Conservation (phyloP, 2,113 vertebrate species). For the Callionymus lyra region DNA sequence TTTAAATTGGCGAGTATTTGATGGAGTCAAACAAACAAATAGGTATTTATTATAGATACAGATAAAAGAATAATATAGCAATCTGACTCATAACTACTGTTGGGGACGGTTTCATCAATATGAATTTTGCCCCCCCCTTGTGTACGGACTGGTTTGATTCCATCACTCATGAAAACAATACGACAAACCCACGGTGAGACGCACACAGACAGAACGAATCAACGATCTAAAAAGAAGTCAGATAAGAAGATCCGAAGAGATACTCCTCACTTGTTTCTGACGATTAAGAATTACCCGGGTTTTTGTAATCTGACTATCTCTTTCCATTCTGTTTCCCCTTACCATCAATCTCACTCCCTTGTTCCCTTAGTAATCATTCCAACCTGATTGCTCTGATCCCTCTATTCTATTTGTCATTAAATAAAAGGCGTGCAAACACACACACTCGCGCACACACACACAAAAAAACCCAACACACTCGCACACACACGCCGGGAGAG, state of each 20-base stretch:
- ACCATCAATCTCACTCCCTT: slow-evolving; percentile 32
- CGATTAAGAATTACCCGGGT: slow-evolving; percentile 23
- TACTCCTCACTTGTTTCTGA: slow-evolving; percentile 7
- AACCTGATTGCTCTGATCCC: slow-evolving; percentile 58
- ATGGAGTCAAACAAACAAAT: not conserved
- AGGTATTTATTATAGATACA: slow-evolving; percentile 1
- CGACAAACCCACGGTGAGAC: not conserved
- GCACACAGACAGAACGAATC: slow-evolving; percentile 1
- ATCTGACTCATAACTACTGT: no score
- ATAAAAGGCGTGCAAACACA: slow-evolving; percentile 34
- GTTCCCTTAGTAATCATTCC: slow-evolving; percentile 61
- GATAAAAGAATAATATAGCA: no score
- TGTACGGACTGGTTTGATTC: no score
- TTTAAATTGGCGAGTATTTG: no score
- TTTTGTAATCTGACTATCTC: slow-evolving; percentile 75
- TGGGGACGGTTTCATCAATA: no score
- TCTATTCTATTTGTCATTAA: slow-evolving; percentile 67
- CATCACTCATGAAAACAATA: no score
- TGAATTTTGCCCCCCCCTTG: no score
- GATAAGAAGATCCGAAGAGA: slow-evolving; percentile 9
- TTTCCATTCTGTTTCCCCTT: slow-evolving; percentile 52
- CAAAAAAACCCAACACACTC: slow-evolving; percentile 23
- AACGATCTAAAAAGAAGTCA: slow-evolving; percentile 3
- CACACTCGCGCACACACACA: slow-evolving; percentile 21
- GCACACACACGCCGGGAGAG: slow-evolving; percentile 21